Percentiles rank a stretch among this genome's conserved stretches.
These are phyloP conservation scores for Tinea trinotella DNA, from an alignment of 2,888 invertebrate genomes.

Conservation along the genomic window DNA sequence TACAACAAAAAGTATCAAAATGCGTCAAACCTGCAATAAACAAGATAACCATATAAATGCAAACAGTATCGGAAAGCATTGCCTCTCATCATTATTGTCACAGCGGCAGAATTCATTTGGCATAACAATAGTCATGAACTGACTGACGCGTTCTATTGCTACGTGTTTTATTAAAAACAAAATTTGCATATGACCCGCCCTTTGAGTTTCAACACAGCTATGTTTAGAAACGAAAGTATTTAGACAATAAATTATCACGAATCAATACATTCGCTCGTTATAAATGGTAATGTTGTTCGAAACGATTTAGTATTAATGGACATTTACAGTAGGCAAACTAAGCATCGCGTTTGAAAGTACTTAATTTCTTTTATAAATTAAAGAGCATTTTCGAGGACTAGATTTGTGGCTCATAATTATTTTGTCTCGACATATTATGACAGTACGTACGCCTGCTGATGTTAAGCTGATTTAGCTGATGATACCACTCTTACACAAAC, in stretches of 20 bases:
- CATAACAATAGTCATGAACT: slow-evolving; percentile 41
- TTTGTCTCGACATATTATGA: no score
- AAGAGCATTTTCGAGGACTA: no score
- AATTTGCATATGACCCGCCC: slow-evolving; percentile 40
- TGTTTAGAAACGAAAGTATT: neutral
- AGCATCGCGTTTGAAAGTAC: no score
- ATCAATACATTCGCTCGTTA: neutral
- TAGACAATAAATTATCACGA: neutral
- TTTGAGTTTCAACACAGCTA: neutral
- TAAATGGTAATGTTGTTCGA: neutral
- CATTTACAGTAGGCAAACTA: no score
- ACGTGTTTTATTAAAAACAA: slow-evolving; percentile 23
- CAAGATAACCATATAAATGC: slow-evolving; percentile 8
- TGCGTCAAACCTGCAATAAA: neutral
- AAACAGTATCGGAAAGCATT: slow-evolving; percentile 21
- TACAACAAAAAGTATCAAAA: slow-evolving; percentile 6
- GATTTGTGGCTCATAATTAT: no score
- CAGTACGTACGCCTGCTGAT: no score
- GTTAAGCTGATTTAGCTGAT: no score
- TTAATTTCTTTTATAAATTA: no score
- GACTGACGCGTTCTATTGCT: slow-evolving; percentile 30
- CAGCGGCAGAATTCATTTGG: slow-evolving; percentile 33
- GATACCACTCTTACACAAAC: no score
- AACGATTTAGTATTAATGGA: no score
- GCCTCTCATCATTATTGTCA: slow-evolving; percentile 34